phyloP scores from a whole-genome alignment of 2,888 invertebrate genomes.

The Sarcophaga caerulescens region DNA sequence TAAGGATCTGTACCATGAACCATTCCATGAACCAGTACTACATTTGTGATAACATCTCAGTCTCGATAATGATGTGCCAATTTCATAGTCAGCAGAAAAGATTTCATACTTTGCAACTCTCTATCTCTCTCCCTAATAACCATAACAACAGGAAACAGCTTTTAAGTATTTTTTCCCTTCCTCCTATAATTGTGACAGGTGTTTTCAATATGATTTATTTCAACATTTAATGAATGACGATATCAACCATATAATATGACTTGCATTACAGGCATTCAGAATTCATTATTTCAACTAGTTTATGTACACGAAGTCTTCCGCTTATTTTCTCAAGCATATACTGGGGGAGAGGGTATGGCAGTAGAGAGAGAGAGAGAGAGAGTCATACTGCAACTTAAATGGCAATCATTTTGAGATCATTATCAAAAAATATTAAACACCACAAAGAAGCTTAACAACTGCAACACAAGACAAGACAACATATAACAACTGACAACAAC shows the following conservation, averaged over 20 bases:
- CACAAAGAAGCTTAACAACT: constrained; percentile 64
- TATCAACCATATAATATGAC: not conserved
- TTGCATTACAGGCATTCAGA: not conserved
- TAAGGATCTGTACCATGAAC: too few species aligned
- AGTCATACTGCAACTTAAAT: constrained; percentile 38
- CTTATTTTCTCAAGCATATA: not conserved
- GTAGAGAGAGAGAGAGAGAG: not conserved
- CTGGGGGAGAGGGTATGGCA: not conserved
- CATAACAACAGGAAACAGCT: constrained; percentile 38
- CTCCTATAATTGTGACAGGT: constrained; percentile 42
- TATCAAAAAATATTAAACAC: constrained; percentile 61
- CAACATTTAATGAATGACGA: not conserved
- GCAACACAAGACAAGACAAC: constrained; percentile 26
- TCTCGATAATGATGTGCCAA: too few species aligned
- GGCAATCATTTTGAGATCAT: constrained; percentile 64
- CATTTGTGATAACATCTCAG: too few species aligned
- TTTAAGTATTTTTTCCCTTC: constrained; percentile 1
- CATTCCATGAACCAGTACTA: too few species aligned
- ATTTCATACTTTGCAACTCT: too few species aligned
- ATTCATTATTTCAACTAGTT: constrained; percentile 18
- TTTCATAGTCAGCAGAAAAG: too few species aligned
- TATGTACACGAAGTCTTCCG: constrained; percentile 9
- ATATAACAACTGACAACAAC: not conserved
- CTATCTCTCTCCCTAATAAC: not conserved
- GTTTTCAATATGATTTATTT: constrained; percentile 12